Conservation (phyloP, 2,888 invertebrate species). For the Ophion obscuratus region DNA sequence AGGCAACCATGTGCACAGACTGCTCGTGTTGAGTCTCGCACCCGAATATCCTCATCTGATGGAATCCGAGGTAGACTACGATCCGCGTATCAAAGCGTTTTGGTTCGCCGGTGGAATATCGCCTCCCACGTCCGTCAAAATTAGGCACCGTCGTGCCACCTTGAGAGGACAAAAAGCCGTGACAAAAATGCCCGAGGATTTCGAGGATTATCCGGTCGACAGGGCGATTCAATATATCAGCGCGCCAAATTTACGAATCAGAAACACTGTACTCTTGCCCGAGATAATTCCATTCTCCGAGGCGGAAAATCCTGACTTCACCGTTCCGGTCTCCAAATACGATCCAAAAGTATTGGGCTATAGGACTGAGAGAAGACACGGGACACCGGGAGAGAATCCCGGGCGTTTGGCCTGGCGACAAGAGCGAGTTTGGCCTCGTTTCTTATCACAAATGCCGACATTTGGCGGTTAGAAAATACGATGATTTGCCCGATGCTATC, state of each 20-base stretch:
- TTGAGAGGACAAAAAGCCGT: background rate
- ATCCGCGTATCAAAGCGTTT: constrained; percentile 93
- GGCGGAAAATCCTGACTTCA: constrained; percentile 85
- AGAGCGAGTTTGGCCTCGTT: constrained; percentile 90
- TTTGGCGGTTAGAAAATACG: constrained; percentile 85
- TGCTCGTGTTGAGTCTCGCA: constrained; percentile 87
- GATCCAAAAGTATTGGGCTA: constrained; percentile 88
- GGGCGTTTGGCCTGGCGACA: constrained; percentile 94
- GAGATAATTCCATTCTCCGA: constrained; percentile 87
- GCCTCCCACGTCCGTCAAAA: constrained; percentile 84
- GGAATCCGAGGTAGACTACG: constrained; percentile 88
- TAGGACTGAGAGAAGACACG: constrained; percentile 86
- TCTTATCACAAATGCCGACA: constrained; percentile 90
- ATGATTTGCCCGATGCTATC: constrained; percentile 88
- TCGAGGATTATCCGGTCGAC: constrained; percentile 86
- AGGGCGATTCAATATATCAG: constrained; percentile 90
- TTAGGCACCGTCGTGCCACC: constrained; percentile 74
- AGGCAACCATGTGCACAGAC: constrained; percentile 89
- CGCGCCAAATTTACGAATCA: constrained; percentile 88
- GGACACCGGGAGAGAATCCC: constrained; percentile 88
- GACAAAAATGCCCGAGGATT: constrained; percentile 74
- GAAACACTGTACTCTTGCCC: constrained; percentile 89
- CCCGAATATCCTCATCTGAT: constrained; percentile 87
- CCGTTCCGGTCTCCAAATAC: constrained; percentile 86
- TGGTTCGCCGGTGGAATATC: constrained; percentile 93